phyloP scores from a whole-genome alignment of 2,888 invertebrate species.

The Cantharis flavilabris region DNA sequence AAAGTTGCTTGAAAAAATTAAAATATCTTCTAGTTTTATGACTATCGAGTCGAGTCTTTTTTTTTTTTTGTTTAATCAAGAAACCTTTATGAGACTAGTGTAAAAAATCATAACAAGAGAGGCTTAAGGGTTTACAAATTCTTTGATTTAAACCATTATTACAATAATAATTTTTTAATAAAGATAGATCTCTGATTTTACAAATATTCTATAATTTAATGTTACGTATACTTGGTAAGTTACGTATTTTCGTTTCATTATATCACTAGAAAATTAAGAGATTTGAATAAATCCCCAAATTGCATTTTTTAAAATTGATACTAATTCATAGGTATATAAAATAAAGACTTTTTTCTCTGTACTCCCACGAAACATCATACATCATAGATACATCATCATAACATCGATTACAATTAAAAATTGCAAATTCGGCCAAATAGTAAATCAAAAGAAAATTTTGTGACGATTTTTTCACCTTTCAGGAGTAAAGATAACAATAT shows the following conservation, averaged over 20 bases:
- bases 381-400: conserved; percentile 10
- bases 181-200: conserved; percentile 39
- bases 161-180: conserved; percentile 21
- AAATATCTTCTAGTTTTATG: conserved; percentile 5
- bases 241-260: conserved; percentile 53
- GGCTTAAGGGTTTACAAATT: conserved; percentile 10
- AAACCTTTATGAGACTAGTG: conserved; percentile 24
- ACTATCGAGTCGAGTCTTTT: conserved; percentile 9
- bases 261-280: conserved; percentile 30
- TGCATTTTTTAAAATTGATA: conserved; percentile 25
- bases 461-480: conserved; percentile 10
- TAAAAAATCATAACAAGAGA: conserved; percentile 13
- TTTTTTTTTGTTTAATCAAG: conserved; percentile 10
- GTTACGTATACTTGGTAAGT: conserved; percentile 53
- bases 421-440: conserved; percentile 10
- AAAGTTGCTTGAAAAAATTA: conserved; percentile 12
- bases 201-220: conserved; percentile 46
- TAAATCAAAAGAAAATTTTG: conserved; percentile 14
- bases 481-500: conserved; percentile 39
- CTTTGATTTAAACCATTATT: conserved; percentile 22
- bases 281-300: conserved; percentile 22
- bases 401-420: conserved; percentile 22
- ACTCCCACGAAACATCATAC: conserved; percentile 23
- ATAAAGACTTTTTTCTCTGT: conserved; percentile 26
- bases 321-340: conserved; percentile 29